Evolutionary conservation across 2,888 invertebrate species (phyloP).

Genomic region (Caenorhabditis sp.): DNA sequence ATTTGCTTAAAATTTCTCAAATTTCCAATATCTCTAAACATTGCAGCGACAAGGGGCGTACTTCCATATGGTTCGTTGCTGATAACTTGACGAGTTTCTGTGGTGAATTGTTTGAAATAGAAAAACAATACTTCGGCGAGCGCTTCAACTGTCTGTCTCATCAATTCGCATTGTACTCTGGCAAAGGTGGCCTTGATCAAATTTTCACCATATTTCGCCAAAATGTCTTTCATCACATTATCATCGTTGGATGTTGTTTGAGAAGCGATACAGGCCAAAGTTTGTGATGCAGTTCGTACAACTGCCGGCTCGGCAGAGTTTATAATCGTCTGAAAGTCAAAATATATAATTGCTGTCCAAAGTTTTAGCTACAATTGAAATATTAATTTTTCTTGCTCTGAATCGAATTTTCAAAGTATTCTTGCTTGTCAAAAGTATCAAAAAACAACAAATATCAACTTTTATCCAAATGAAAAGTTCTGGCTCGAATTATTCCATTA

Average conservation of each 20-base stretch:
- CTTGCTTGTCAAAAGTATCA: too few relatives aligned
- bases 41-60: constrained; percentile 44
- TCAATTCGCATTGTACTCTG: constrained; percentile 46
- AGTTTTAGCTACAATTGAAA: too few relatives aligned
- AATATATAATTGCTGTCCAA: not conserved
- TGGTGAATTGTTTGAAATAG: constrained; percentile 47
- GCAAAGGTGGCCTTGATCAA: constrained; percentile 43
- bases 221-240: constrained; percentile 19
- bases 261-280: constrained; percentile 39
- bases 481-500: too few relatives aligned
- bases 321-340: constrained; percentile 23
- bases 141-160: constrained; percentile 48
- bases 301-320: constrained; percentile 41
- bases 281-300: constrained; percentile 39
- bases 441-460: too few relatives aligned
- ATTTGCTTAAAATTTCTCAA: constrained; percentile 51
- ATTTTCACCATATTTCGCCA: constrained; percentile 34
- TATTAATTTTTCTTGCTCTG: too few relatives aligned
- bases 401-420: too few relatives aligned
- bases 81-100: constrained; percentile 46
- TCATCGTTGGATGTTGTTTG: constrained; percentile 30
- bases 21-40: constrained; percentile 55
- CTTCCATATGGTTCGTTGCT: constrained; percentile 30
- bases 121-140: constrained; percentile 53
- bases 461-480: too few relatives aligned